Base-by-base conservation (phyloP, 2,797 vertebrate genomes). In the Lacerta viridis region DNA sequence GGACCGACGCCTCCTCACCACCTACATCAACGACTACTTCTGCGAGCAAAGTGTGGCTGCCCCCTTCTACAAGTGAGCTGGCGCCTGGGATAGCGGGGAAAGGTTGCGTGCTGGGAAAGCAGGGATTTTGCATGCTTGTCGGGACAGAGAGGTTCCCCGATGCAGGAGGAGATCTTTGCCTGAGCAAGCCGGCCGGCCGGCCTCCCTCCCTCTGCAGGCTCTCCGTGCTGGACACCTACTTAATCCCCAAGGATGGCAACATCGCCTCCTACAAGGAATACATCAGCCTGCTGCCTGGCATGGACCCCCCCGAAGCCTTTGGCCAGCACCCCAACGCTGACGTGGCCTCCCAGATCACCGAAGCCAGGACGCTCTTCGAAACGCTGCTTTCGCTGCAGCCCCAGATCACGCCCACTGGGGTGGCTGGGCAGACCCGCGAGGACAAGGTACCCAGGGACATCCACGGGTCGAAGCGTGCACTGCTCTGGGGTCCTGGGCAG, bases 21-120 rank as follows among this genome's bases (percentile, higher is more conserved):
- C 98, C 7, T 98, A 99, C 95, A 98, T 98, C 95, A 98, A 97
- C 13, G 97, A 98, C 92, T 98, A 97, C 91, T 98, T 98, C 97
- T 98, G 97, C 89, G 97, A 98, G 1, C 97, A 93, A 50, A 93
- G 96, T 3, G 64, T 98, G 20, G 94, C 75, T 7, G 92, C 96
- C 43, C 93, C 96, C 0, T 97, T 88, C 92, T 98, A 97, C 96
- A 98, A 95, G 98, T 87, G 50, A 55, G 50, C 50, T 25, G 9
- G 79, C 98, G 82, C 89, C 69, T 43, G 4, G 27, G 29, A 5
- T 9, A 39, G 59, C 0, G 0, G 2, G 10, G 72, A 29, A 9
- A 80, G 2, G 1, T 27, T 1, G 78, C 0, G 71, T 10, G 18
- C 41, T 7, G 10, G 20, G 33, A 36, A 64, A 23, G 5, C 27